Conservation (phyloP, 2,888 invertebrate genomes). For the Mimachlamys varia region DNA sequence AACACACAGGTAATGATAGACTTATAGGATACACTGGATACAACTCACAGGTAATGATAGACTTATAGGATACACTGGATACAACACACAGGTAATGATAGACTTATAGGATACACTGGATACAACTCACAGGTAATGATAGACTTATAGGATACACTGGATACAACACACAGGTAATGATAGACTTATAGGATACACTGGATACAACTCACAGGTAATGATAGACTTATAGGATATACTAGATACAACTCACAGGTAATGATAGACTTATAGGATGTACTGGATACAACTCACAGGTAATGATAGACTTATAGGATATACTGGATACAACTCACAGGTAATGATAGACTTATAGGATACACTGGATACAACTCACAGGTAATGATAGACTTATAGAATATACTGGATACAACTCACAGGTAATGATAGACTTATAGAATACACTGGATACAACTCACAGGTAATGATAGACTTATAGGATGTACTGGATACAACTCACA, state of each 20-base stretch:
- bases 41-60: not conserved
- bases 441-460: conserved; percentile 70
- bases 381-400: no score
- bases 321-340: conserved; percentile 71
- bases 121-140: no score
- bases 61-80: conserved; percentile 72
- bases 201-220: conserved; percentile 71
- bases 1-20: no score
- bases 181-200: conserved; percentile 71
- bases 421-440: conserved; percentile 68
- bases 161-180: not conserved
- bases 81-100: conserved; percentile 72
- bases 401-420: no score
- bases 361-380: no score
- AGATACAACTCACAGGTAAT: no score
- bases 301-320: conserved; percentile 72
- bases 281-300: not conserved
- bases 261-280: no score
- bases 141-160: no score
- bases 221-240: no score
- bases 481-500: no score
- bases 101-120: no score
- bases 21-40: no score
- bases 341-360: conserved; percentile 3
- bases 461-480: conserved; percentile 59